A percentile compares a stretch with the other conserved stretches of the same genome.
Conservation (phyloP, 2,797 vertebrate genomes). For the Botia almorhae region DNA sequence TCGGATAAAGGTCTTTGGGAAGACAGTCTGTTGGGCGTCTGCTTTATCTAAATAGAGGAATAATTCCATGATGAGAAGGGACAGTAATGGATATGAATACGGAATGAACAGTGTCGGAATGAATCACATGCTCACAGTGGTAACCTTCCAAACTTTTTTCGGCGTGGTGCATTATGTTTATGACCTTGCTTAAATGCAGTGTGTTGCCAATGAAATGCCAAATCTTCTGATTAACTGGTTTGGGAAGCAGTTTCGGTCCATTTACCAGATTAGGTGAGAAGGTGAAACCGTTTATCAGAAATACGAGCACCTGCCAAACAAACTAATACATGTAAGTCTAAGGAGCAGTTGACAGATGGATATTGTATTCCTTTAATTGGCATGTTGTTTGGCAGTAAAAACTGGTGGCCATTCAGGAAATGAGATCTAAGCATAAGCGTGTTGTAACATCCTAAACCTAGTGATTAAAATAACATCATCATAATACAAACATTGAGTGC, state of each 20-base stretch:
- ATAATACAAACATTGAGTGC: not conserved
- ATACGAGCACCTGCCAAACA: slow-evolving; percentile 28
- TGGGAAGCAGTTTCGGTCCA: slow-evolving; percentile 10
- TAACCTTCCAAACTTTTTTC: slow-evolving; percentile 17
- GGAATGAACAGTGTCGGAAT: not conserved
- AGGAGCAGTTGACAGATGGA: slow-evolving; percentile 44
- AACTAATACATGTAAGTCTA: slow-evolving; percentile 20
- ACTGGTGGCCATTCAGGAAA: slow-evolving; percentile 35
- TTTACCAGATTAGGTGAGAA: slow-evolving; percentile 30
- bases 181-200: not conserved
- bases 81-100: slow-evolving; percentile 23
- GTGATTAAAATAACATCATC: slow-evolving; percentile 32
- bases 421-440: slow-evolving; percentile 22
- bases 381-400: slow-evolving; percentile 40
- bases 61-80: slow-evolving; percentile 35
- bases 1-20: slow-evolving; percentile 57
- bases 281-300: slow-evolving; percentile 4
- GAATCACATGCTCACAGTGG: not conserved
- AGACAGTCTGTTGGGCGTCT: slow-evolving; percentile 64
- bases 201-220: slow-evolving; percentile 47
- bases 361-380: slow-evolving; percentile 37
- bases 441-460: slow-evolving; percentile 34
- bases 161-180: slow-evolving; percentile 1
- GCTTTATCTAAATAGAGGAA: slow-evolving; percentile 47
- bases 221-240: not conserved